Evolutionary conservation across 1,140 invertebrate genomes (phyloP).

Genomic region (Drosophila nebulosa): DNA sequence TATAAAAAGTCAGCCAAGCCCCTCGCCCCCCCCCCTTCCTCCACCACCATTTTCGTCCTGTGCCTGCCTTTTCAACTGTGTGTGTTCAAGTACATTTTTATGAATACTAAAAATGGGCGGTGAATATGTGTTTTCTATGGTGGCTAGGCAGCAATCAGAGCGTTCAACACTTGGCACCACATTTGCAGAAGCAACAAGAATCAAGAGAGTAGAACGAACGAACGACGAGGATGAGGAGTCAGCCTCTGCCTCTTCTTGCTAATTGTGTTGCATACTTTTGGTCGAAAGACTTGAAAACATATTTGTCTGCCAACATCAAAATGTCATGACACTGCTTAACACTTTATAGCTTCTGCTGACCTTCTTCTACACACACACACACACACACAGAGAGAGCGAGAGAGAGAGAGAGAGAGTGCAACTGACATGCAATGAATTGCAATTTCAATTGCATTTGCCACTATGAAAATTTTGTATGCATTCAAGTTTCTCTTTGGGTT

Average conservation of each 20-base stretch:
- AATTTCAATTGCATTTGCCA: slow-evolving; percentile 31
- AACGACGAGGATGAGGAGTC: neutral
- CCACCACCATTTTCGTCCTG: no score
- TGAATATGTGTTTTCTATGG: neutral
- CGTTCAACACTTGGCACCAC: slow-evolving; percentile 65
- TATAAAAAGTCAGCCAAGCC: slow-evolving; percentile 73
- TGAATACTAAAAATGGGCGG: slow-evolving; percentile 62
- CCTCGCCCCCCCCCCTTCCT: neutral
- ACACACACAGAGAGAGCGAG: neutral
- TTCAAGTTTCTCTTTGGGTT: slow-evolving; percentile 22
- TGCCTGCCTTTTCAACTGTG: slow-evolving; percentile 8
- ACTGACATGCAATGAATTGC: slow-evolving; percentile 11
- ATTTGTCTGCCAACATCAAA: slow-evolving; percentile 15
- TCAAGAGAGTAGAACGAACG: neutral
- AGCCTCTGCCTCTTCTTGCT: slow-evolving; percentile 22
- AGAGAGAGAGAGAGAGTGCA: neutral
- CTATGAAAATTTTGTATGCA: slow-evolving; percentile 18
- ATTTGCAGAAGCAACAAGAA: neutral
- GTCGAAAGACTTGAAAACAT: neutral
- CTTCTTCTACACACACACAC: slow-evolving; percentile 14
- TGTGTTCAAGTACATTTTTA: slow-evolving; percentile 70
- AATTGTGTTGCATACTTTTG: slow-evolving; percentile 63
- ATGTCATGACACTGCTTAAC: slow-evolving; percentile 17
- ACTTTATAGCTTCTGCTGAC: slow-evolving; percentile 13
- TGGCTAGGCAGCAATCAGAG: slow-evolving; percentile 61